These are phyloP conservation scores for Campoplex nolae DNA, from an alignment of 2,888 invertebrate genomes.

Conservation along the genomic window DNA sequence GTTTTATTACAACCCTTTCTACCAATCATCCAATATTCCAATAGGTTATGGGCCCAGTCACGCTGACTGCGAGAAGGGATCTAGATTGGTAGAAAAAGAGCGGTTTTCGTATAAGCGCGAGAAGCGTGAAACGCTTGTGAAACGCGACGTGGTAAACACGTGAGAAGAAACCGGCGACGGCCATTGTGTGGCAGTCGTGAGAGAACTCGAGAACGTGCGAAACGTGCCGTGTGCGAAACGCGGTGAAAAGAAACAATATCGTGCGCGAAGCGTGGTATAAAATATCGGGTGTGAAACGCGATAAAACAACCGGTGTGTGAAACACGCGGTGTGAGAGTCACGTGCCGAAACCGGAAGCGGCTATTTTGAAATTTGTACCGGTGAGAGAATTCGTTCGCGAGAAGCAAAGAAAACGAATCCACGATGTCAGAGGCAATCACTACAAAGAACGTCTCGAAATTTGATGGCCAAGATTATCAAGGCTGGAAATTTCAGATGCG, in stretches of 20 bases:
- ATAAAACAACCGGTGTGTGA: no score
- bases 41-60: conserved; percentile 35
- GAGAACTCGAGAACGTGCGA: neutral
- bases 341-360: no score
- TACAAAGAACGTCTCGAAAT: conserved; percentile 48
- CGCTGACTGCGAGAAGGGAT: conserved; percentile 16
- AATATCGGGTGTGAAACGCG: no score
- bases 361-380: neutral
- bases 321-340: no score
- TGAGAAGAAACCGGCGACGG: no score
- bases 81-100: conserved; percentile 4
- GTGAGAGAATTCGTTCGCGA: no score
- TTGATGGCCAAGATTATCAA: conserved; percentile 56
- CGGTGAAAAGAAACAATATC: no score
- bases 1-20: no score
- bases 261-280: no score
- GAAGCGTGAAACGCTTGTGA: no score
- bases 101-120: conserved; percentile 11
- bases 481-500: conserved; percentile 61
- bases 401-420: conserved; percentile 12
- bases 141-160: no score
- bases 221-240: neutral
- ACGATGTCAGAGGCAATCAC: conserved; percentile 52
- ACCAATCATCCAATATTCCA: neutral
- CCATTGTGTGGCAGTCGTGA: no score